phyloP scores from a whole-genome alignment of 2,797 vertebrate species.

The Crocodylus rhombifer region DNA sequence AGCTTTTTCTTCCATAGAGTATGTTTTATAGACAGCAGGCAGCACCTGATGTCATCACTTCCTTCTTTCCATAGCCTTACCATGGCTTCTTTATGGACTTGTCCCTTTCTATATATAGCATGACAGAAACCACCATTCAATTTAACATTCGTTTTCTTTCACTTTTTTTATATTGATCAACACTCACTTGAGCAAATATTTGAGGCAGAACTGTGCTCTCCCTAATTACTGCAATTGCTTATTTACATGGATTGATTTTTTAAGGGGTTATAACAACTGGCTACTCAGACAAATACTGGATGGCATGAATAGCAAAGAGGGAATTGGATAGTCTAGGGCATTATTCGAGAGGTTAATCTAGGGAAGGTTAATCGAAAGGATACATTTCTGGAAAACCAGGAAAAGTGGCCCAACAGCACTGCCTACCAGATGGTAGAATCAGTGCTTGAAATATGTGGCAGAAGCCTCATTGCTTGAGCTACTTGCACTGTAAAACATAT shows the following conservation, averaged over 20 bases:
- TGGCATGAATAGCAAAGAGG: not conserved
- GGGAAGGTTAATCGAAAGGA: not conserved
- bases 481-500: no score
- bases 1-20: not conserved
- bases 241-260: not conserved
- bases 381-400: not conserved
- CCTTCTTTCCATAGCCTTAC: not conserved
- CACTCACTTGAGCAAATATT: not conserved
- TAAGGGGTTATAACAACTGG: not conserved
- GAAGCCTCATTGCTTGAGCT: not conserved
- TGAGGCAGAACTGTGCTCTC: not conserved
- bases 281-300: not conserved
- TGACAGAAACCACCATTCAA: not conserved
- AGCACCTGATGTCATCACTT: not conserved
- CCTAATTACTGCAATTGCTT: not conserved
- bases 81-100: not conserved
- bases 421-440: not conserved
- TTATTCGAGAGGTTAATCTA: not conserved
- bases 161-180: not conserved
- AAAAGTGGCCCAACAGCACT: not conserved
- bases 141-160: fast-evolving
- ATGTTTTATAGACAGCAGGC: not conserved
- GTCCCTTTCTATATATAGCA: not conserved
- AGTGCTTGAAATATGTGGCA: no score
- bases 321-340: not conserved